Conservation (phyloP, 2,888 invertebrate species). For the Coronaproctus castanopsis region DNA sequence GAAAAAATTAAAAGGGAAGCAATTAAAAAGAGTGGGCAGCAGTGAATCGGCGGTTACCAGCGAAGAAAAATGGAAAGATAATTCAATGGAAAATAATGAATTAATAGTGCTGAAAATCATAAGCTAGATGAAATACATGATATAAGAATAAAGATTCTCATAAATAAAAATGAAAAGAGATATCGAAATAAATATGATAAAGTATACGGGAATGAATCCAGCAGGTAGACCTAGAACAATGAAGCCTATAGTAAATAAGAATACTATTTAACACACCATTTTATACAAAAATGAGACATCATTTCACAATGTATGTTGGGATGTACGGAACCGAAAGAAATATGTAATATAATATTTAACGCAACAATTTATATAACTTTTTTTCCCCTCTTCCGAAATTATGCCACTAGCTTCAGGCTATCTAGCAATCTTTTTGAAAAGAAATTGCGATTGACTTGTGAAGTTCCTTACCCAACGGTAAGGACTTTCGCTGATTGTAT, state of each 20-base stretch:
- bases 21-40: neutral
- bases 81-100: neutral
- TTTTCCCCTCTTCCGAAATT: too few species aligned
- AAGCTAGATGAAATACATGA: neutral
- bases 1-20: neutral
- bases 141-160: neutral
- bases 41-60: neutral
- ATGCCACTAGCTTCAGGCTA: too few species aligned
- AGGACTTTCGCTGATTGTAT: too few species aligned
- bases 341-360: neutral
- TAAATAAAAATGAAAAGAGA: neutral
- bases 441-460: too few species aligned
- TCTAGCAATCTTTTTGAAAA: too few species aligned
- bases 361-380: neutral
- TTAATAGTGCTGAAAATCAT: neutral
- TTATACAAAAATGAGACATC: neutral
- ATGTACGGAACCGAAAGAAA: neutral
- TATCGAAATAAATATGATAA: neutral
- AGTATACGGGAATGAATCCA: neutral
- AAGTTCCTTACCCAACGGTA: too few species aligned
- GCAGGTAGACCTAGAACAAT: neutral
- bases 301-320: neutral
- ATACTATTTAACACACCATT: neutral
- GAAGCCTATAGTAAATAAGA: neutral
- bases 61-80: neutral